phyloP scores from a whole-genome alignment of 2,797 vertebrate species.

The Paramormyrops hopkinsi region DNA sequence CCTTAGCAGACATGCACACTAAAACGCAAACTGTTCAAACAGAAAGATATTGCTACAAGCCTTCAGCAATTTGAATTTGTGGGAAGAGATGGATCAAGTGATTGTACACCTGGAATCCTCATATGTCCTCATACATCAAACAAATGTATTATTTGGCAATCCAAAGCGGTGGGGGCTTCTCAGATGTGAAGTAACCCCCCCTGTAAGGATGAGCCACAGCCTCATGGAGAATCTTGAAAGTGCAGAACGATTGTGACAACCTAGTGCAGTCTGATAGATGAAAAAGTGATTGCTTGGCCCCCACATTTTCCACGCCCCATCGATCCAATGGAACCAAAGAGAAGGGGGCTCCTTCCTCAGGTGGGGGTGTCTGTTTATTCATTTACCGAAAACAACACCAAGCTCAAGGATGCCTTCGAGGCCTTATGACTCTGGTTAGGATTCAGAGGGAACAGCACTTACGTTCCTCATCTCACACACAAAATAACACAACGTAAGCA shows the following conservation, averaged over 20 bases:
- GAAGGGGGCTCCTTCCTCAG: not conserved
- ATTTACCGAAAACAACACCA: not conserved
- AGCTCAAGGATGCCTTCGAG: not conserved
- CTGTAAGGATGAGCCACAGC: not conserved
- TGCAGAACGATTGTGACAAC: not conserved
- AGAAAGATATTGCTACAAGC: not conserved
- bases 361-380: not conserved
- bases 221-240: not conserved
- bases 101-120: not conserved
- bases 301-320: not conserved
- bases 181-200: not conserved
- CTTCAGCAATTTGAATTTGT: not conserved
- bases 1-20: not conserved
- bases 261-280: not conserved
- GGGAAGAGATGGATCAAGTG: not conserved
- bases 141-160: not conserved
- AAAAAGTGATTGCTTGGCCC: slow-evolving; percentile 5
- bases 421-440: not conserved
- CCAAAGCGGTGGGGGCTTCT: not conserved
- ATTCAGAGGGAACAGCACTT: not conserved
- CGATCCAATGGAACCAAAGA: not conserved
- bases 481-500: slow-evolving; percentile 34
- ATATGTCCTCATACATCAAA: not conserved
- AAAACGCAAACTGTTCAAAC: not conserved
- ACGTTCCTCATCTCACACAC: not conserved